Evolutionary conservation across 1,140 invertebrate species (phyloP).

Genomic region (Frieseomelitta varia): DNA sequence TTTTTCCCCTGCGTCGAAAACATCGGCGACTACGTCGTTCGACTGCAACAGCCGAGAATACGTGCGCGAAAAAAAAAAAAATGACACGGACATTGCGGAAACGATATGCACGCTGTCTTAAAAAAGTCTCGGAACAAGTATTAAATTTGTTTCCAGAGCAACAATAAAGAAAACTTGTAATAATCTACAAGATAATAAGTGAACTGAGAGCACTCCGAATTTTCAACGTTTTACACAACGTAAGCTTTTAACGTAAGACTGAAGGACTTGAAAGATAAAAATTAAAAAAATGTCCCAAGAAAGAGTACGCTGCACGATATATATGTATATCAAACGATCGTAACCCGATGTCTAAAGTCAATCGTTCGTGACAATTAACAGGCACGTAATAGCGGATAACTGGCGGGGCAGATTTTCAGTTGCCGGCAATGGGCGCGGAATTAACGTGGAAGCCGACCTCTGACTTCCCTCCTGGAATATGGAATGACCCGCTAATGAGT

Average conservation of each 20-base stretch:
- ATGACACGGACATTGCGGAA: not conserved
- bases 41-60: not conserved
- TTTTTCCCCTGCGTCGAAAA: not conserved
- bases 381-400: not conserved
- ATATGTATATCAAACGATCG: not conserved
- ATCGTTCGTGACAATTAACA: not conserved
- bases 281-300: no score
- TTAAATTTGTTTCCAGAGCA: no score
- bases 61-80: not conserved
- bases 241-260: no score
- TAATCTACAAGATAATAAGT: no score
- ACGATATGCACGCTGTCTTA: no score
- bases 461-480: constrained; percentile 64
- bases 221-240: no score
- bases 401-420: constrained; percentile 50
- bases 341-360: not conserved
- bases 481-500: constrained; percentile 62
- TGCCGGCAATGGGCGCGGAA: constrained; percentile 53
- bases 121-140: no score
- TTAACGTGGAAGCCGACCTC: constrained; percentile 33
- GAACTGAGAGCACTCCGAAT: no score
- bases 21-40: not conserved
- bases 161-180: no score
- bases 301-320: no score
- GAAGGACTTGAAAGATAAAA: no score